phyloP scores from a whole-genome alignment of 2,113 vertebrate species.

The Ictidomys tridecemlineatus region DNA sequence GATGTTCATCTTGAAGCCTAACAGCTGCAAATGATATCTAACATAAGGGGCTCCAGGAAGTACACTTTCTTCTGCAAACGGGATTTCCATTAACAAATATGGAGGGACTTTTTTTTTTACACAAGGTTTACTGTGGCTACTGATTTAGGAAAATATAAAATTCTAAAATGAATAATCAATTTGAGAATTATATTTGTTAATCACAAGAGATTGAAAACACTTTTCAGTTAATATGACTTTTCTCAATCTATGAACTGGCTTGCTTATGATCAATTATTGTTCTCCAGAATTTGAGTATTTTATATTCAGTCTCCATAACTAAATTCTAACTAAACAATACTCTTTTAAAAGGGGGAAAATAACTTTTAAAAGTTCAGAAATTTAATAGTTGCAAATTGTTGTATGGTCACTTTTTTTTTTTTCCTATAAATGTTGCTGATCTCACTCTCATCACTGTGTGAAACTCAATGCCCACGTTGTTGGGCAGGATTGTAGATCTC shows the following conservation, averaged over 20 bases:
- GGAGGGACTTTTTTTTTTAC: not conserved
- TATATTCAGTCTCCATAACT: not conserved
- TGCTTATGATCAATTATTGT: not conserved
- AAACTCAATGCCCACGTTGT: not conserved
- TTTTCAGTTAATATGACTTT: not conserved
- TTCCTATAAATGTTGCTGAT: not conserved
- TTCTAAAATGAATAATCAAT: not conserved
- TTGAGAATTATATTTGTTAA: not conserved
- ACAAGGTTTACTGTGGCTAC: not conserved
- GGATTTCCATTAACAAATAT: not conserved
- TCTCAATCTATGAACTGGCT: not conserved
- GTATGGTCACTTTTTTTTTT: not conserved
- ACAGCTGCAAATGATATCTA: constrained; percentile 53
- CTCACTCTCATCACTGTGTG: not conserved
- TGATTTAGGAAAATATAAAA: not conserved
- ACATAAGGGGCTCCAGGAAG: not conserved
- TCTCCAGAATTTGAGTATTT: not conserved
- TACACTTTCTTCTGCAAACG: not conserved
- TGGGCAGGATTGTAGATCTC: not conserved
- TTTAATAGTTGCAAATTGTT: not conserved
- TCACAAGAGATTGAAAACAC: not conserved
- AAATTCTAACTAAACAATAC: not conserved
- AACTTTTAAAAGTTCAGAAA: not conserved
- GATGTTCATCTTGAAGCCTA: constrained; percentile 42
- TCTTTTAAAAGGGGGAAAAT: not conserved